These are phyloP conservation scores for Pegoplata infirma DNA, from an alignment of 2,888 invertebrate species.

Conservation along the genomic window DNA sequence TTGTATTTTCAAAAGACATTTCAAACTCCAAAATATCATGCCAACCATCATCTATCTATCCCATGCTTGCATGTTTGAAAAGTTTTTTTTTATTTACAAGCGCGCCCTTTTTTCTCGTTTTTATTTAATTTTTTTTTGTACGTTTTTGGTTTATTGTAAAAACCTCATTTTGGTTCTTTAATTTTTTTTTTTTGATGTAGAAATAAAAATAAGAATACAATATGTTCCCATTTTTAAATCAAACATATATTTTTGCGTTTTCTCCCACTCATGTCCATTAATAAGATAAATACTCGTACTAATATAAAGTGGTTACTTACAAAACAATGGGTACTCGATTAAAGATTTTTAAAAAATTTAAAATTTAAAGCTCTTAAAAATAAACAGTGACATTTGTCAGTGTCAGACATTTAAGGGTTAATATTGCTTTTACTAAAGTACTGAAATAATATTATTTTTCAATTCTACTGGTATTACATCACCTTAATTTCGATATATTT, in stretches of 20 bases:
- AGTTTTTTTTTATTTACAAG: slow-evolving; percentile 17
- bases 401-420: too few relatives aligned
- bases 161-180: slow-evolving; percentile 28
- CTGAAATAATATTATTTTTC: too few relatives aligned
- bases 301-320: neutral
- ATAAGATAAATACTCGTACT: neutral
- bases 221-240: slow-evolving; percentile 41
- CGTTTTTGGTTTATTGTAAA: neutral
- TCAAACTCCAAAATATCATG: slow-evolving; percentile 20
- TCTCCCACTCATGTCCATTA: slow-evolving; percentile 26
- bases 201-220: slow-evolving; percentile 6
- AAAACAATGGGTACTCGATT: neutral
- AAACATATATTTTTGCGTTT: slow-evolving; percentile 37
- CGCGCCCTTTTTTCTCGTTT: slow-evolving; percentile 39
- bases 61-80: slow-evolving; percentile 34
- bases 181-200: slow-evolving; percentile 17
- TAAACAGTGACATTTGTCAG: too few relatives aligned
- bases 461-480: too few relatives aligned
- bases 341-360: too few relatives aligned
- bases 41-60: neutral
- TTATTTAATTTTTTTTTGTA: neutral
- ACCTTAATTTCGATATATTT: too few relatives aligned
- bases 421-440: too few relatives aligned
- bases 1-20: slow-evolving; percentile 4
- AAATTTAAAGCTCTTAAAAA: too few relatives aligned